Evolutionary conservation across 2,113 vertebrate species (phyloP).

Genomic region (Sylvietta virens): DNA sequence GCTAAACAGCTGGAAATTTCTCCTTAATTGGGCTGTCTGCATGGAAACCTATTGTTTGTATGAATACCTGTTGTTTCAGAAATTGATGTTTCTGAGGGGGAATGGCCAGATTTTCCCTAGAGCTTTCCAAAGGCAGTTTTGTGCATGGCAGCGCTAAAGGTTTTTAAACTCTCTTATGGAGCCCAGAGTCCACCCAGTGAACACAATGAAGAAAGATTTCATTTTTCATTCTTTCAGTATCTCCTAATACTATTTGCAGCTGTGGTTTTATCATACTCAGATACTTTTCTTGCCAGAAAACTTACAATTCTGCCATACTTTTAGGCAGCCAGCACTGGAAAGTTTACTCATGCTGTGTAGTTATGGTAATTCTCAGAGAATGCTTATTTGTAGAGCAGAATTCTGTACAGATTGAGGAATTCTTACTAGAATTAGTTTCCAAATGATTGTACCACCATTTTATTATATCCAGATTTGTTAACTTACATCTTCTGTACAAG

Average conservation of each 20-base stretch:
- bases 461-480: background rate
- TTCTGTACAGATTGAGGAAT: background rate
- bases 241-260: background rate
- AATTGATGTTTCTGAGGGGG: background rate
- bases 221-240: constrained; percentile 19
- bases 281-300: constrained; percentile 39
- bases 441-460: background rate
- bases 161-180: background rate
- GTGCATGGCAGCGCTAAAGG: background rate
- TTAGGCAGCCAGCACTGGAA: constrained; percentile 28
- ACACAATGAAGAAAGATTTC: background rate
- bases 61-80: background rate
- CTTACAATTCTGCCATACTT: background rate
- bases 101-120: background rate
- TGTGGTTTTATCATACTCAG: constrained; percentile 18
- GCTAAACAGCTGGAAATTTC: background rate
- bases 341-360: constrained; percentile 13
- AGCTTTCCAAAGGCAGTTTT: background rate
- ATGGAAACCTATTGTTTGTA: background rate
- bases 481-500: background rate
- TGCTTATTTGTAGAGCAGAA: background rate
- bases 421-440: background rate
- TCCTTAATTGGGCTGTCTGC: background rate
- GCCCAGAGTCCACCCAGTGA: background rate
- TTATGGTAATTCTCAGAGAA: constrained; percentile 19